Percentiles rank a stretch among this genome's conserved stretches.
Conservation (phyloP, 2,113 vertebrate species). For the Argyrosomus japonicus region DNA sequence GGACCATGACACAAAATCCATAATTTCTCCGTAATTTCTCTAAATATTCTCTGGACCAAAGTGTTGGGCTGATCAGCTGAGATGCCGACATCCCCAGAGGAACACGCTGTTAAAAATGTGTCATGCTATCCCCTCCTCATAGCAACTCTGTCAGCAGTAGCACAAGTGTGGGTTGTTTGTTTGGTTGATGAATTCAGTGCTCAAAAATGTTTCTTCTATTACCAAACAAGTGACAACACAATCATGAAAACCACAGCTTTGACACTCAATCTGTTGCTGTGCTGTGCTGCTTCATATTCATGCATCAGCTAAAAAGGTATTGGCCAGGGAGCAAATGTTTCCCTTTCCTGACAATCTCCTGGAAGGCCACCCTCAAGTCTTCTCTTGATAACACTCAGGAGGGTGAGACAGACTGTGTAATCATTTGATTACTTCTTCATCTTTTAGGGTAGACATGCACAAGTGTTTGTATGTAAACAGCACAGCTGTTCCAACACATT, state of each 20-base stretch:
- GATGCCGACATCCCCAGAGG: too few species aligned
- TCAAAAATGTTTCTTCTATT: not conserved
- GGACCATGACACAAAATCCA: too few species aligned
- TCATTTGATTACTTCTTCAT: slow-evolving; percentile 51
- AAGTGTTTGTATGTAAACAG: slow-evolving; percentile 28
- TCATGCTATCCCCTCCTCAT: not conserved
- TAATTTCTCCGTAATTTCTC: too few species aligned
- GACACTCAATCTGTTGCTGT: slow-evolving; percentile 27
- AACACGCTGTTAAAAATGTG: too few species aligned
- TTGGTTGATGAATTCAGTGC: slow-evolving; percentile 4
- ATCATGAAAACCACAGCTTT: slow-evolving; percentile 15
- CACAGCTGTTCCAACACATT: slow-evolving; percentile 23
- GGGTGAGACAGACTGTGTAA: slow-evolving; percentile 48
- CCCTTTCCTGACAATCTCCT: slow-evolving; percentile 27
- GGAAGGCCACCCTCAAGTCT: slow-evolving; percentile 44
- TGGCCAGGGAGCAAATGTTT: slow-evolving; percentile 24
- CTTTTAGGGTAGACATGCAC: slow-evolving; percentile 22
- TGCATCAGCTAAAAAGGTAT: slow-evolving; percentile 10
- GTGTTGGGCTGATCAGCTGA: not conserved
- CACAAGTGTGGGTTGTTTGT: not conserved
- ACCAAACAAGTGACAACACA: not conserved
- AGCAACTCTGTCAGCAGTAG: not conserved
- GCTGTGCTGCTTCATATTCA: slow-evolving; percentile 24
- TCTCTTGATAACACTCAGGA: slow-evolving; percentile 36
- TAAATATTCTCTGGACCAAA: slow-evolving; percentile 75